These are phyloP conservation scores for Perodicticus potto DNA, from an alignment of 2,797 vertebrate genomes.

Conservation along the genomic window DNA sequence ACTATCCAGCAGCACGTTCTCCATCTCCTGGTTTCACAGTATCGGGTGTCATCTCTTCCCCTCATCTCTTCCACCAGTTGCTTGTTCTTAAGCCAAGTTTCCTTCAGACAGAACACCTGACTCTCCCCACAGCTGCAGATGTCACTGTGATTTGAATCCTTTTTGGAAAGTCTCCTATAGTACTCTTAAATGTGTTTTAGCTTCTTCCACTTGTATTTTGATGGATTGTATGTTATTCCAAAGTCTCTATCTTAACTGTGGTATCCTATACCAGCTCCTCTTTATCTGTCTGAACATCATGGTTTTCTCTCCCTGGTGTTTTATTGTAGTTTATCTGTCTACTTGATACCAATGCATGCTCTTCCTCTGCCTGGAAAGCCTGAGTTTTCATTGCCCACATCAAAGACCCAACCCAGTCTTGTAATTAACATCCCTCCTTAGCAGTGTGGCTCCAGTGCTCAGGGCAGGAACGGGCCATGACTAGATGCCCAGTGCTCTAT, in stretches of 20 bases:
- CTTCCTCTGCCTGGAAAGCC: neutral
- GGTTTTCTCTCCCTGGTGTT: neutral
- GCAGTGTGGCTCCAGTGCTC: neutral
- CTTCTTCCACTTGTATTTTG: neutral
- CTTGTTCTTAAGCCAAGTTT: neutral
- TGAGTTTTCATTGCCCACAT: neutral
- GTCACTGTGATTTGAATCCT: neutral
- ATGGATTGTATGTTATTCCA: neutral
- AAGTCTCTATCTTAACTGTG: neutral
- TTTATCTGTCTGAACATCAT: neutral
- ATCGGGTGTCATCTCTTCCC: neutral
- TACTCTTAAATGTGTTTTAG: neutral
- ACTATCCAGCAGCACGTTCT: neutral
- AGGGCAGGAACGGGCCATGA: neutral
- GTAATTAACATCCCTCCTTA: neutral
- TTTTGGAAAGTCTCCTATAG: neutral
- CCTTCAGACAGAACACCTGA: neutral
- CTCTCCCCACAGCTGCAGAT: neutral
- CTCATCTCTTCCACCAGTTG: too few relatives aligned
- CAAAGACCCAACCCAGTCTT: neutral
- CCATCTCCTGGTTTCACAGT: neutral
- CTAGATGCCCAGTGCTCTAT: neutral
- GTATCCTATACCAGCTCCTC: neutral
- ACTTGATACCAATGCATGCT: too few relatives aligned
- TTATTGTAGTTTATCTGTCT: neutral